These are phyloP conservation scores for Caenorhabditis sulstoni DNA, from an alignment of 2,888 invertebrate species.

Conservation along the genomic window DNA sequence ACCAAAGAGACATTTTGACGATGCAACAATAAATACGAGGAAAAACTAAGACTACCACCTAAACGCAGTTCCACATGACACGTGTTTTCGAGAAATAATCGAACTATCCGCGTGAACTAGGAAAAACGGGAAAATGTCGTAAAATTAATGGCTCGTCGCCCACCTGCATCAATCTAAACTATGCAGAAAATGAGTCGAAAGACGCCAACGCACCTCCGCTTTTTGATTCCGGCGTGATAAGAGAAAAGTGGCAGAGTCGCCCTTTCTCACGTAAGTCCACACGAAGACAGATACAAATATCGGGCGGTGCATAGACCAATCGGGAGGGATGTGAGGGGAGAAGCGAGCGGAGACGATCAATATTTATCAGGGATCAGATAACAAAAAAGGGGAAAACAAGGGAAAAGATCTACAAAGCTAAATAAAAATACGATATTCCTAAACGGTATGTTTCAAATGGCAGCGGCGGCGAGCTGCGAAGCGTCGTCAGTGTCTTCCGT, in stretches of 20 bases:
- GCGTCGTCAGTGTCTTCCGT: slow-evolving; percentile 59
- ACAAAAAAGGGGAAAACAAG: slow-evolving; percentile 23
- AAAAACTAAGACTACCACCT: too few species aligned
- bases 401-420: slow-evolving; percentile 36
- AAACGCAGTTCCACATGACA: not conserved
- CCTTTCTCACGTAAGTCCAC: slow-evolving; percentile 48
- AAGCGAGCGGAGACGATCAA: not conserved
- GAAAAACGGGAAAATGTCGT: not conserved
- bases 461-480: slow-evolving; percentile 21
- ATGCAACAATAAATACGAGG: too few species aligned
- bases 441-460: slow-evolving; percentile 28
- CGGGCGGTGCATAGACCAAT: slow-evolving; percentile 44
- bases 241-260: slow-evolving; percentile 22
- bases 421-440: not conserved
- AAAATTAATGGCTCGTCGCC: not conserved
- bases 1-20: too few species aligned
- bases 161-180: slow-evolving; percentile 38
- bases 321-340: not conserved
- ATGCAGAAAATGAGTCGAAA: slow-evolving; percentile 25
- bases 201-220: slow-evolving; percentile 24
- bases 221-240: slow-evolving; percentile 17
- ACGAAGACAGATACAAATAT: slow-evolving; percentile 31
- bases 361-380: slow-evolving; percentile 15
- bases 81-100: too few species aligned
- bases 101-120: too few species aligned